Evolutionary conservation across 1,140 invertebrate species (phyloP), one percentile per base, ranked within the genome.

Genomic region (Meloidogyne hapla): DNA sequence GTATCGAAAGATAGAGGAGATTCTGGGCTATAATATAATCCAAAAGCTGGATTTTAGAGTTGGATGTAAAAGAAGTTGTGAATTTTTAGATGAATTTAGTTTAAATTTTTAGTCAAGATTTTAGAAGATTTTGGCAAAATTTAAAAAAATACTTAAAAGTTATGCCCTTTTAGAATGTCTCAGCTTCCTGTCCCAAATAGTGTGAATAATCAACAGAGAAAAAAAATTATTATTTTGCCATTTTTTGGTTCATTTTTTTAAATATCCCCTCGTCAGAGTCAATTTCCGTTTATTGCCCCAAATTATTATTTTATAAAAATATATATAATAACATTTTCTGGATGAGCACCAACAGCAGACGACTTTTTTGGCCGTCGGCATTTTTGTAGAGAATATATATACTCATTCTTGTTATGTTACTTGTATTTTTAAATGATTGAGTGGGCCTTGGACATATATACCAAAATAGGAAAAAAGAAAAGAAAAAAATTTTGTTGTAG

Each of bases 251-350:
- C 18, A 18, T 13, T 13, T 18, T 18, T 48, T 48, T 48, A 18
- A 15, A 18, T 48, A 3, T 42, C 13, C 40, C 40, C 13, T 18
- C 13, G 18, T 5, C 13, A 48, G 13, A 48, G 45, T 48, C 45
- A 48, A 48, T 48, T 48, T 48, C 45, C 45, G 45, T 48, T 48
- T 48, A 48, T 48, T 48, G 45, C 13, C 45, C 45, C 13, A 48
- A 48, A 48, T 33, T 33, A 33, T 33, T 33, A 48, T 48, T 48
- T 5, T 48, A 48, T 48, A 18, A 48, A 48, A 48, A n/a, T n/a
- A n/a, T n/a, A n/a, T n/a, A 48, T 48, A 48, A 48, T 48, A 48
- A 48, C 45, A 48, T 48, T 48, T 48, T 48, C 45, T 48, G 45
- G 45, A 48, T 48, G 45, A 48, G 18, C 45, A 48, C 45, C 45